Evolutionary conservation across 2,797 vertebrate genomes (phyloP), one percentile per base, ranked within the genome.

Genomic region (Rhynchotus rufescens): DNA sequence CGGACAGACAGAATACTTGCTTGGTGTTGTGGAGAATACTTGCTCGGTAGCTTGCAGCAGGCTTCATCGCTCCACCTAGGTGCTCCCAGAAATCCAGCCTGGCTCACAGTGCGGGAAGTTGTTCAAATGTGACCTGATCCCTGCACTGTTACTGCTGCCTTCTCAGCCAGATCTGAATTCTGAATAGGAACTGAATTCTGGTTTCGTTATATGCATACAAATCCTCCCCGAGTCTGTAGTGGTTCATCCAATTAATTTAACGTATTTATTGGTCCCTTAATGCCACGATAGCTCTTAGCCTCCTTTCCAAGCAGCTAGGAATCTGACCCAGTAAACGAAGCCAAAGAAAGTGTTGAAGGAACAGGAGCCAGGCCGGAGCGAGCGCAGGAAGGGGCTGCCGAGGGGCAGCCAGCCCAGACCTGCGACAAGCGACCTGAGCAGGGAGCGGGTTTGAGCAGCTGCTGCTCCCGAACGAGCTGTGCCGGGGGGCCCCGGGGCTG

Each of bases 401-500:
- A 1, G 2, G 47, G 26, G 19, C 10, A 61, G 52, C n/a, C 32
- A 21, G 45, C 15, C 22, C 34, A 21, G 9, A 1, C 21, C 80
- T 9, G 0, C 2, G 16, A 59, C 36, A 34, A 51, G 20, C 2
- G 6, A 13, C 23, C 20, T 0, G 4, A 22, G 64, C 10, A 30
- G 40, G 82, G n/a, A 17, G 11, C 49, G 7, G 12, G 51, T 40
- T 6, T 3, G 32, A 32, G 45, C 69, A 52, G 64, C 51, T 59
- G 2, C 51, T 38, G 7, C 0, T 28, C 26, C 4, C 1, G n/a
- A 32, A 4, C 0, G 15, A 57, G 44, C 7, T 25, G 12, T 25
- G 32, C 59, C 28, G 38, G 25, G 51, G 38, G n/a, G 22, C 8
- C 36, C 8, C 26, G 6, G n/a, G 19, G 51, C 3, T 34, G 45